A percentile compares a stretch with the other conserved stretches of the same genome.
phyloP scores from a whole-genome alignment of 2,888 invertebrate species.

The Noctua janthe region DNA sequence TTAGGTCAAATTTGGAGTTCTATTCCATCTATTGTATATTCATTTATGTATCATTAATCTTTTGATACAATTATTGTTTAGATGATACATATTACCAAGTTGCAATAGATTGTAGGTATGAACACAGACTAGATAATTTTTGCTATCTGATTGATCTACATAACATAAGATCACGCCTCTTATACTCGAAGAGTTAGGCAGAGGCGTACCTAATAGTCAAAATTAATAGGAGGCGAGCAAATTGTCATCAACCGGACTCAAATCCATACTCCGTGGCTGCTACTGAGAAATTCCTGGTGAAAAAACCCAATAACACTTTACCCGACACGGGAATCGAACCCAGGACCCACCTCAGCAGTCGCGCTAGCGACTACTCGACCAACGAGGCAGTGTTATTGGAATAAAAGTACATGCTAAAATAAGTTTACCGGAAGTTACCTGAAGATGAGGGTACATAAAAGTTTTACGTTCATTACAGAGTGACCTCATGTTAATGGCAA shows the following conservation, averaged over 20 bases:
- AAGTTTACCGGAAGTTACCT: slow-evolving; percentile 4
- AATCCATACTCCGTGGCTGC: neutral
- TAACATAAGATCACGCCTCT: neutral
- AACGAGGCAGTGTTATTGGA: neutral
- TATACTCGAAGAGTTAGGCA: neutral
- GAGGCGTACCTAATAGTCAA: neutral
- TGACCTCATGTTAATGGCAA: slow-evolving; percentile 23
- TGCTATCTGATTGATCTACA: neutral
- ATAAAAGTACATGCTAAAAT: neutral
- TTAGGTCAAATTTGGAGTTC: neutral
- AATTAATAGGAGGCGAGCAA: neutral
- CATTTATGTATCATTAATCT: neutral
- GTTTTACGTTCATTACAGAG: slow-evolving; percentile 7
- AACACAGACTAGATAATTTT: too few relatives aligned
- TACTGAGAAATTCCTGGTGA: neutral
- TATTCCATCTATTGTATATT: neutral
- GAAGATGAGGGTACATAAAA: slow-evolving; percentile 20
- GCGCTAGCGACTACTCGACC: neutral
- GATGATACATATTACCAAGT: neutral
- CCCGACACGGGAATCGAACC: neutral
- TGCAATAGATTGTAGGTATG: neutral
- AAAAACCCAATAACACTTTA: neutral
- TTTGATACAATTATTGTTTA: neutral
- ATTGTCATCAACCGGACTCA: neutral
- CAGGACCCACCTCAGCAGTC: neutral